Evolutionary conservation across 2,797 vertebrate species (phyloP).

Genomic region (Urosaurus nigricauda): DNA sequence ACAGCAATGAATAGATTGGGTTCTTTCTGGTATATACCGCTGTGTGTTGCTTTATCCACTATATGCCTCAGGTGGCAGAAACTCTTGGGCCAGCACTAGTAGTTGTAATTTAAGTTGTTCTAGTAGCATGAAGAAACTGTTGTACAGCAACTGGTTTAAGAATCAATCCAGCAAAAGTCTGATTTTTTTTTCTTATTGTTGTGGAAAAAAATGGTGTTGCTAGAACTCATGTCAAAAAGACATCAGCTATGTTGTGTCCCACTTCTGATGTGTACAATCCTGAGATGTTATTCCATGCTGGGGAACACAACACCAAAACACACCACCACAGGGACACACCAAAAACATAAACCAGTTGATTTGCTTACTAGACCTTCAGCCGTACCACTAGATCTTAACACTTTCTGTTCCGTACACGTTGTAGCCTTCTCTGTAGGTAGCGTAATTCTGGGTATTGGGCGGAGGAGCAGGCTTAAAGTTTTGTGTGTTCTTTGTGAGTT

Average conservation of each 20-base stretch:
- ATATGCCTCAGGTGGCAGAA: not conserved
- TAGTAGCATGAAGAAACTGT: rapidly evolving
- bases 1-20: not conserved
- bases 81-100: not conserved
- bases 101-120: not conserved
- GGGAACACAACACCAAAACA: constrained; percentile 29
- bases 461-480: constrained; percentile 98
- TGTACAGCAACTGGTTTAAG: not conserved
- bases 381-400: constrained; percentile 99
- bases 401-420: constrained; percentile 99
- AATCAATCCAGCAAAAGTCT: constrained; percentile 1
- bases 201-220: not conserved
- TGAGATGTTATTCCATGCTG: not conserved
- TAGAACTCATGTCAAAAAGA: not conserved
- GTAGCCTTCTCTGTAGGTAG: constrained; percentile 99
- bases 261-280: not conserved
- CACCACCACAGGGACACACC: constrained; percentile 15
- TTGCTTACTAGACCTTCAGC: constrained; percentile 65
- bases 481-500: constrained; percentile 99
- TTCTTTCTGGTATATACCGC: too few relatives aligned
- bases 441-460: constrained; percentile 99
- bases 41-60: not conserved
- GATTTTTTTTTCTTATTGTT: not conserved
- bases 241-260: not conserved
- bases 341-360: constrained; percentile 50